Base-by-base conservation (phyloP, 30 jellyfish, hydroid and myxozoan genomes). In the Rhopilema esculentum region DNA sequence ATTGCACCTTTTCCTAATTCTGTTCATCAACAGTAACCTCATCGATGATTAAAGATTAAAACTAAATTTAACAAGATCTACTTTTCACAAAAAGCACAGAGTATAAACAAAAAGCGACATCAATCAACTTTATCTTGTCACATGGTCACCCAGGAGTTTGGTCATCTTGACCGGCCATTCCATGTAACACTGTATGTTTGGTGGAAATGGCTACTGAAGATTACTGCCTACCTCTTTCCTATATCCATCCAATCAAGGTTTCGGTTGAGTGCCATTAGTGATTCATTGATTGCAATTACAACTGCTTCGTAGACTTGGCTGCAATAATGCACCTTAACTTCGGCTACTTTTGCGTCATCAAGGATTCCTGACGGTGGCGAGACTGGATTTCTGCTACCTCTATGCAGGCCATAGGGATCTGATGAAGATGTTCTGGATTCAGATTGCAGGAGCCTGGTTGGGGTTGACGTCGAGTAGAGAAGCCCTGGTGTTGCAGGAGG, bases 221-320 rank as follows among this genome's bases (percentile, higher is more conserved):
- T 4, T 4, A 18, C n/a, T 73, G 22, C 84, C 70, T 32, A 22
- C 63, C 76, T 49, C 28, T 52, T 4, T 49, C 29, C n/a, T 72
- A 27, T 8, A 12, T 50, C 33, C 87, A 66, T 84, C 87, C 87
- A 84, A 21, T 84, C 84, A 16, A 84, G 71, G n/a, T 40, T 69
- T 21, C 63, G 18, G 30, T 8, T 52, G 61, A 84, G 74, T 24
- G 82, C 80, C 20, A 52, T 9, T 49, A 84, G 30, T 27, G 92
- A 84, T 19, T 72, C 81, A 20, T 53, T 24, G 27, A 84, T 51
- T 20, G 92, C 86, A 84, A 84, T 29, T n/a, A 71, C 57, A 25
- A 87, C 90, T 0, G 96, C 96, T 16, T 67, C 90, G 61, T 87
- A 87, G 19, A 87, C 96, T 32, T 87, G 96, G 48, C 96, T 87